Evolutionary conservation across 2,888 invertebrate species (phyloP), one percentile per base, ranked within the genome.

Genomic region (Acrobasis repandana): DNA sequence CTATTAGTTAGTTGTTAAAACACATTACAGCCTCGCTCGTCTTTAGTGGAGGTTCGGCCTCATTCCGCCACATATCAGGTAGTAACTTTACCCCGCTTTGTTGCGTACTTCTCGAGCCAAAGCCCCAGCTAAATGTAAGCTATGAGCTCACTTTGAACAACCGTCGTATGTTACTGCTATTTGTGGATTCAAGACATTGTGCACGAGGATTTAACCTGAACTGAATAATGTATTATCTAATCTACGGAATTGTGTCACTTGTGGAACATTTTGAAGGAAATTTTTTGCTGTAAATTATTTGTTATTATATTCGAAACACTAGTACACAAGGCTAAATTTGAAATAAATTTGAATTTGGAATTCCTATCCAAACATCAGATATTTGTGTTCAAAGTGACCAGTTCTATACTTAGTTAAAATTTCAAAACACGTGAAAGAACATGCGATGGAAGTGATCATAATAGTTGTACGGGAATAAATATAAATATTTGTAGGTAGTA

Each of bases 151-250:
- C 54, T 54, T 54, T 54, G 54, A 54, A 38, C 20, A 54, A 54
- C 54, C 54, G 20, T 18, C 34, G 38, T 54, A 14, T 54, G 16
- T 38, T 11, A 11, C 43, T 43, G 43, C 38, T 54, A 20, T 54
- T 54, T 43, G 54, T 54, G 54, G 38, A 43, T 54, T 15, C 54
- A 38, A 54, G 38, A 38, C 36, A 54, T 54, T 54, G 54, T 54
- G 18, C 54, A 43, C 38, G 20, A 52, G 54, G 38, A 38, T 38
- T 54, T 18, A 54, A 16, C 54, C 38, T 43, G 54, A 38, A 54
- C 54, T 54, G 18, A 54, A 38, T 43, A 18, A 52, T 52, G 15
- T 34, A 43, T 43, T 11, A 14, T n/a, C 3, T 43, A 43, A 43
- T 43, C 43, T 14, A 14, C 14, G 9, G 3, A 36, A n/a, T 43